phyloP scores from a whole-genome alignment of 2,888 invertebrate genomes.

The Stenolophus ochropezus region DNA sequence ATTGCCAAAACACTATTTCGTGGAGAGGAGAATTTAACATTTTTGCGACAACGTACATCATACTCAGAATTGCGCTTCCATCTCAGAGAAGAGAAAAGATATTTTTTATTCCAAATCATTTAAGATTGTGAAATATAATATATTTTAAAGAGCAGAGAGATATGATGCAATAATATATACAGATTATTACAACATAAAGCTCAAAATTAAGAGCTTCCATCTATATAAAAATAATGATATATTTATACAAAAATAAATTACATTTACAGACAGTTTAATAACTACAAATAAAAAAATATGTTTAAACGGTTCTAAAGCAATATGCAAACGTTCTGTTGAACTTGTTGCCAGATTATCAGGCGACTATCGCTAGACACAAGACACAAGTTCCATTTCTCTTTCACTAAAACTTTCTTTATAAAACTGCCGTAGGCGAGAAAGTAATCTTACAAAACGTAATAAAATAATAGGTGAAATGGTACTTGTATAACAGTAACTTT shows the following conservation, averaged over 20 bases:
- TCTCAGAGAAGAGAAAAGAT: not conserved
- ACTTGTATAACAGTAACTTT: slow-evolving; percentile 36
- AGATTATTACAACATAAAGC: not conserved
- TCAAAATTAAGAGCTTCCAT: slow-evolving; percentile 5
- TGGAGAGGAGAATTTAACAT: not conserved
- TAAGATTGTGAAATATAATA: not conserved
- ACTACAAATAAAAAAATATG: not conserved
- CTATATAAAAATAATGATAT: not conserved
- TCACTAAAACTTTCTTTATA: slow-evolving; percentile 13
- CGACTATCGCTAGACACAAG: not conserved
- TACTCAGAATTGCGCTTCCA: slow-evolving; percentile 13
- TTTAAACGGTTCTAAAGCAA: not conserved
- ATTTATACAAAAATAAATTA: not conserved
- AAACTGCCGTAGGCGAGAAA: slow-evolving; percentile 32
- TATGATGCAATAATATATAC: not conserved
- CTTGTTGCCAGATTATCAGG: slow-evolving; percentile 1
- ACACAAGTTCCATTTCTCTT: slow-evolving; percentile 8
- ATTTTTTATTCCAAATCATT: not conserved
- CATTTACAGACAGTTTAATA: not conserved
- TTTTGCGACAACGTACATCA: not conserved
- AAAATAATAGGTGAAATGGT: slow-evolving; percentile 29
- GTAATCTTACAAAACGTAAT: slow-evolving; percentile 15
- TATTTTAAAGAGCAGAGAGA: not conserved
- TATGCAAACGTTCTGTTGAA: not conserved
- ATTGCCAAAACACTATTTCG: slow-evolving; percentile 29